Base-by-base conservation (phyloP, 2,797 vertebrate genomes). In the Rhinogobio ventralis region DNA sequence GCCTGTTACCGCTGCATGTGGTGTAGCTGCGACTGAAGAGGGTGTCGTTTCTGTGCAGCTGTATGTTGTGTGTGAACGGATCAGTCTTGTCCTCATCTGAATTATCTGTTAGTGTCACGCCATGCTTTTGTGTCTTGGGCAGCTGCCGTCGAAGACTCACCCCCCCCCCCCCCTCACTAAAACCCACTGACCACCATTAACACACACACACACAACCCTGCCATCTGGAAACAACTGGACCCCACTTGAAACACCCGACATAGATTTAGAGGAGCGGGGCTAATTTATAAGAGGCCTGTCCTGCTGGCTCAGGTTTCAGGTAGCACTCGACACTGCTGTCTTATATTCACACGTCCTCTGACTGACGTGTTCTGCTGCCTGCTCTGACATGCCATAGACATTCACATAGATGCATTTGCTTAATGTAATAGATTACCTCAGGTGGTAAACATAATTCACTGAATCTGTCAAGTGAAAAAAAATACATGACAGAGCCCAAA, bases 181-280 rank as follows among this genome's bases (percentile, higher is more conserved):
- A 86, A 79, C 57, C 46, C 53, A 45, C 66, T 80, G 33, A 78
- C 80, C 74, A 3, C 68, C 81, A 84, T 68, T 51, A 88, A 79
- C 82, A 83, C 85, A 71, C 78, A 74, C 75, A 81, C 42, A 23
- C 42, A 23, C 81, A 81, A 10, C 20, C n/a, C 60, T 17, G 62
- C 68, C 86, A 87, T 85, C 87, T 88, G 87, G 84, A 86, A 88
- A 80, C 82, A 85, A 86, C 84, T 88, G 84, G 67, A 45, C 55
- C 46, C 71, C 42, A 42, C 72, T 83, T 53, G 46, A 64, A 74
- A 83, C 84, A 83, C 81, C 69, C 77, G 45, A 82, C 76, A 86
- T 60, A 83, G 49, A 72, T 79, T 69, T 72, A 86, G 71, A 77
- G 66, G 57, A 83, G 68, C 60, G 13, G 39, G 60, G 46, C 75